Percentiles rank a stretch among this genome's conserved stretches.
Evolutionary conservation across 2,113 vertebrate species (phyloP).

Genomic region (Petrocephalus zakoni): DNA sequence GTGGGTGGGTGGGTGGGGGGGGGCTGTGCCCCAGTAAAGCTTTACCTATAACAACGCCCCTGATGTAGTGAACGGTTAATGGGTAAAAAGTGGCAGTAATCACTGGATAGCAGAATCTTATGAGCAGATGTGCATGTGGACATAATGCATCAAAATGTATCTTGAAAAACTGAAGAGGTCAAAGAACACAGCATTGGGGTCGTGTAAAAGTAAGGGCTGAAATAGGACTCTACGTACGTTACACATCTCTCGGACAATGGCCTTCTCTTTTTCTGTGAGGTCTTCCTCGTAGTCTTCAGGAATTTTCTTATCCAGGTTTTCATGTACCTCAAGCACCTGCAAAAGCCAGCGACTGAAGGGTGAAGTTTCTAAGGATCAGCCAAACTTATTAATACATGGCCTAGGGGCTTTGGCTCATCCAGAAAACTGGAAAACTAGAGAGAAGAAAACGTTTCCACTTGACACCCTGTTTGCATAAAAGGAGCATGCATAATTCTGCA

Average conservation of each 20-base stretch:
- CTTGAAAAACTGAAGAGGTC: neutral
- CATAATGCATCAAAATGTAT: neutral
- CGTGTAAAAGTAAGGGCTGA: neutral
- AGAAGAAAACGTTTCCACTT: neutral
- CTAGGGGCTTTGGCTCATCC: neutral
- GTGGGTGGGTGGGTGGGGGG: too few species aligned
- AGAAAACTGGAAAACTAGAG: neutral
- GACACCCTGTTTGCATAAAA: neutral
- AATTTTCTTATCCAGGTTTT: conserved; percentile 79
- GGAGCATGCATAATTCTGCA: neutral
- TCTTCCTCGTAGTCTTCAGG: conserved; percentile 82
- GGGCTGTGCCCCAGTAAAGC: too few species aligned
- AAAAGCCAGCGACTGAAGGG: conserved; percentile 11
- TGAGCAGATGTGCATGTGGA: neutral
- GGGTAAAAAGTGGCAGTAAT: neutral
- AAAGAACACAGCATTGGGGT: neutral
- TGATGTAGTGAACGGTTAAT: neutral
- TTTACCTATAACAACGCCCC: too few species aligned
- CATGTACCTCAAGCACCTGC: conserved; percentile 85
- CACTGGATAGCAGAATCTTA: neutral
- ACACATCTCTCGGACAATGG: conserved; percentile 90
- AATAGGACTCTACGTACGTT: conserved; percentile 63
- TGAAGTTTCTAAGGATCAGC: neutral
- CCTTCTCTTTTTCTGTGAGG: conserved; percentile 89
- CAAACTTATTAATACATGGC: neutral